These are phyloP conservation scores for Hydrozoanthus gracilis DNA, from an alignment of 92 coral and sea anemone species.

Conservation along the genomic window DNA sequence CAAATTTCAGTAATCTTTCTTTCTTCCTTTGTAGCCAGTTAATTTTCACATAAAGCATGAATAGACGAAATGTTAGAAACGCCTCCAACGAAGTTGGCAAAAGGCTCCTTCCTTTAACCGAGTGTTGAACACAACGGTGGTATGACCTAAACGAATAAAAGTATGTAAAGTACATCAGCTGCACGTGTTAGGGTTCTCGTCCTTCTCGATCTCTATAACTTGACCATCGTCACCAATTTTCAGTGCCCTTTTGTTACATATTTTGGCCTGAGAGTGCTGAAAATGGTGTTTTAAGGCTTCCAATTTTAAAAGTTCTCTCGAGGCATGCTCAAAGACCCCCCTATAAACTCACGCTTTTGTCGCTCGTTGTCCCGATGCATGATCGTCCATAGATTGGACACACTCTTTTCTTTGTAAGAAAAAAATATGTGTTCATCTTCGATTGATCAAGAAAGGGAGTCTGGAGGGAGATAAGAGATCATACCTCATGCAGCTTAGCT, in stretches of 20 bases:
- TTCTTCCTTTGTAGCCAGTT: slow-evolving; percentile 4
- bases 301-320: not conserved
- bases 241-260: slow-evolving; percentile 9
- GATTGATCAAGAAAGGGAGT: no score
- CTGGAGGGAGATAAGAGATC: no score
- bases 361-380: not conserved
- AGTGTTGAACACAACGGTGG: slow-evolving; percentile 20
- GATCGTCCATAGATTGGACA: slow-evolving; percentile 10
- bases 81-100: slow-evolving; percentile 1
- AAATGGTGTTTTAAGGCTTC: slow-evolving; percentile 5
- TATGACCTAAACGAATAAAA: slow-evolving; percentile 8
- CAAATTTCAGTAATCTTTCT: slow-evolving; percentile 22
- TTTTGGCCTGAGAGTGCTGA: slow-evolving; percentile 13
- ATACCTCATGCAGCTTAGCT: no score
- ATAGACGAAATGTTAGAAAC: slow-evolving; percentile 8
- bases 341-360: not conserved
- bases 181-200: slow-evolving; percentile 1
- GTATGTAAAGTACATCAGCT: slow-evolving; percentile 18
- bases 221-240: not conserved
- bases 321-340: not conserved
- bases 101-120: not conserved
- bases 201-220: slow-evolving; percentile 4
- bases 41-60: slow-evolving; percentile 13
- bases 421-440: no score
- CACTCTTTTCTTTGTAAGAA: not conserved